Evolutionary conservation across 2,113 vertebrate genomes (phyloP), one percentile per base, ranked within the genome.

Genomic region (Accipiter virgatus): DNA sequence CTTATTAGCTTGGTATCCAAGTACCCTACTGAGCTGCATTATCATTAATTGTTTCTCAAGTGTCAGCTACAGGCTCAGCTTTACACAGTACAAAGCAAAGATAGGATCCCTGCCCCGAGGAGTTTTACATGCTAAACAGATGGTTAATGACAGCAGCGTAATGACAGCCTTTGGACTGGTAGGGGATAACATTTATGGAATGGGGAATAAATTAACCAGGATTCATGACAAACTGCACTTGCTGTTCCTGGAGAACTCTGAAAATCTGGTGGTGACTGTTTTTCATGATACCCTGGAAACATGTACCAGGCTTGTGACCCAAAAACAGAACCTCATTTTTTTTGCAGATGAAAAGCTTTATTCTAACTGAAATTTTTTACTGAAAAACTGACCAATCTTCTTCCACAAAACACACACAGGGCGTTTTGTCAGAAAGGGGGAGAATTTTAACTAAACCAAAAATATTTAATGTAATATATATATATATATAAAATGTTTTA

Each of bases 31-130:
- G 95, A 95, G 93, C 78, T 83, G 63, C 86, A 96, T 93, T 96
- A 95, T 90, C 95, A 96, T 95, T 97, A 96, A 97, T 97, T 90
- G 96, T 97, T 97, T 93, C 94, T 97, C 93, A 97, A 96, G 96
- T 94, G 93, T 96, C 94, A 97, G 93, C 91, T 94, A 86, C 75
- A 56, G 85, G 88, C 90, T 96, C 86, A 77, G 89, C 92, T 95
- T 91, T 80, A 43, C 85, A 68, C 45, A 91, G 92, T 58, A 95
- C 81, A 96, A 93, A 95, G 93, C 89, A 93, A 82, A 90, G 94
- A 80, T 68, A 66, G 2, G 47, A 97, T 93, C 90, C 71, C 82
- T 95, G 95, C 91, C 91, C 92, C 3, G 47, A 91, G 92, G 94
- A 97, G 81, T 89, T 96, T 90, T 90, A 94, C 93, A 96, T 92